Evolutionary conservation across 2,888 invertebrate genomes (phyloP), one percentile per base, ranked within the genome.

Genomic region (Cyrtodaria siliqua): DNA sequence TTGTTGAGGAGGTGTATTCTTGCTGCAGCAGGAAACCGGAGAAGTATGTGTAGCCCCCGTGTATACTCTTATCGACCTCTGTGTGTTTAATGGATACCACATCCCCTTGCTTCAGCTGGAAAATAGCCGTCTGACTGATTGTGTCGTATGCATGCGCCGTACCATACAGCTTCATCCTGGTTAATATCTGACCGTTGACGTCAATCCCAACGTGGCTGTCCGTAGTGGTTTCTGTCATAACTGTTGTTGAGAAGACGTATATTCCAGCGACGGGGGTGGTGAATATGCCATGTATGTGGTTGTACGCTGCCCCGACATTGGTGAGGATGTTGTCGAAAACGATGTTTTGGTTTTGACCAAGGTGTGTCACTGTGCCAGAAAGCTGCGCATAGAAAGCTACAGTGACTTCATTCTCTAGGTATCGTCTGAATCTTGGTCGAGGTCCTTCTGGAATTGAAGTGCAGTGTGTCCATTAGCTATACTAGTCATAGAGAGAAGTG

Each of bases 201-300:
- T 55, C 66, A n/a, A 72, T 60, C 2, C 66, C 72, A 27, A 66
- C 55, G 26, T 72, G 72, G 2, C 66, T 66, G 38, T 72, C 66
- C 0, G 27, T 64, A 12, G 1, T 0, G 12, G 2, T 3, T 1
- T 60, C 38, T 1, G 47, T 47, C 72, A 66, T 72, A 0, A 66
- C n/a, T 1, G 72, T 61, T 23, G 47, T 23, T 8, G 66, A 64
- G 42, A 72, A 66, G 29, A 72, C 66, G 20, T 72, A 72, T 29
- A 72, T 64, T 9, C 72, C 72, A 12, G 52, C 14, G 0, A 55
- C 44, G 0, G 72, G 72, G 20, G 44, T 66, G 0, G 47, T 33
- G 26, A 72, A 66, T 3, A 59, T 49, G 12, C 66, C 66, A 12
- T 40, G 56, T 9, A 44, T 47, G 16, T 18, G n/a, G n/a, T 60